Base-by-base conservation (phyloP, 2,888 invertebrate genomes). In the Hololepta plana region DNA sequence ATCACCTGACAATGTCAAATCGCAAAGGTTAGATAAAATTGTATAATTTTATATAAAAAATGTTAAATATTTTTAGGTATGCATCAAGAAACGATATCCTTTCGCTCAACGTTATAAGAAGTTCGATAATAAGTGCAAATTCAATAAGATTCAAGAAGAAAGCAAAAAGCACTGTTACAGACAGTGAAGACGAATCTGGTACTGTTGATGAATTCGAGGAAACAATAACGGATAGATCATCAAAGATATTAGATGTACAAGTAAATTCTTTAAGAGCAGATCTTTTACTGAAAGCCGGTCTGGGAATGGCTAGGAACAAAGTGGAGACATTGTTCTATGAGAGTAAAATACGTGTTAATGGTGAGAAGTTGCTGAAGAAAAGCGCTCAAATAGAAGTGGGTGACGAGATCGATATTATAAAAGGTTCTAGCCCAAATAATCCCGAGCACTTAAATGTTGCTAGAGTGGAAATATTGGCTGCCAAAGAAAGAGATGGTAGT, bases 351-450 rank as follows among this genome's bases (percentile, higher is more conserved):
- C 64, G 80, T 42, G 49, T 82, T 0, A 87, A 87, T 57, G 84
- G 82, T 4, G 60, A 65, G 35, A 80, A 76, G 47, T 52, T 80
- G 1, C 34, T 58, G 17, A 87, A 87, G 50, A 87, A 87, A 53
- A 77, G 80, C 51, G 46, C 51, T 9, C 51, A 59, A 40, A 73
- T 82, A 51, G 57, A 37, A 20, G 42, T 40, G 32, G 79, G 74
- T 7, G 81, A 82, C 57, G 80, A 81, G 57, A 59, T 85, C 32
- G 87, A 87, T 55, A 44, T 82, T 0, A 62, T 85, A 31, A 72
- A 71, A 49, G 67, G 71, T 26, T 53, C 61, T 3, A 74, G 70
- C 42, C 57, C 64, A 1, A 55, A 64, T 6, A 84, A 82, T 55
- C 60, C 73, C 5, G 60, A 71, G 3, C 72, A 76, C 43, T 46